These are phyloP conservation scores for Drosophila anceps DNA, from an alignment of 2,888 invertebrate genomes.

Conservation along the genomic window DNA sequence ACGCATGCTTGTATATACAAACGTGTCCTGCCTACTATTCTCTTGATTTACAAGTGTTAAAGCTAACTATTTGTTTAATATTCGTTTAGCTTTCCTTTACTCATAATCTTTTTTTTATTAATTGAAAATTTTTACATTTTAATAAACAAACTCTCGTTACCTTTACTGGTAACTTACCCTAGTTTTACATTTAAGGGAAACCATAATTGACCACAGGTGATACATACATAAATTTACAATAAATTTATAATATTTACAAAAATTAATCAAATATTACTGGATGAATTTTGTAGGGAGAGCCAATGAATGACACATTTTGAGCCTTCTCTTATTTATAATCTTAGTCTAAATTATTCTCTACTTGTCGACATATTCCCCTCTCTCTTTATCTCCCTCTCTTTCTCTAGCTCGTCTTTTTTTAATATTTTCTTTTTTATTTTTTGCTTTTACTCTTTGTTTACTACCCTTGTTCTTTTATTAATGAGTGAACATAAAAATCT, in stretches of 20 bases:
- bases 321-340: not conserved
- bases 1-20: not conserved
- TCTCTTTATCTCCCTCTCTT: not conserved
- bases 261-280: too few species aligned
- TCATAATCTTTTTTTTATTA: not conserved
- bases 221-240: too few species aligned
- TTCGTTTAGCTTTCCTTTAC: not conserved
- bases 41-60: not conserved
- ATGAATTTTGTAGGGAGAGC: too few species aligned
- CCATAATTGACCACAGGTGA: too few species aligned
- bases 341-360: not conserved
- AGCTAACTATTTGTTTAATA: not conserved
- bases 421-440: not conserved
- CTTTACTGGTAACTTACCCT: too few species aligned
- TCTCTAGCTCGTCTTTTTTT: too few species aligned
- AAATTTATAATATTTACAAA: too few species aligned
- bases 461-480: not conserved
- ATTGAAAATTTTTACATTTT: too few species aligned
- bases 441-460: not conserved
- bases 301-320: too few species aligned
- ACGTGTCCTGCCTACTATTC: not conserved
- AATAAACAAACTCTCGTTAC: too few species aligned
- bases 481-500: not conserved
- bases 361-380: too few species aligned
- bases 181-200: too few species aligned